Evolutionary conservation across 2,113 vertebrate species (phyloP), one percentile per base, ranked within the genome.

Genomic region (Urocolius indicus): DNA sequence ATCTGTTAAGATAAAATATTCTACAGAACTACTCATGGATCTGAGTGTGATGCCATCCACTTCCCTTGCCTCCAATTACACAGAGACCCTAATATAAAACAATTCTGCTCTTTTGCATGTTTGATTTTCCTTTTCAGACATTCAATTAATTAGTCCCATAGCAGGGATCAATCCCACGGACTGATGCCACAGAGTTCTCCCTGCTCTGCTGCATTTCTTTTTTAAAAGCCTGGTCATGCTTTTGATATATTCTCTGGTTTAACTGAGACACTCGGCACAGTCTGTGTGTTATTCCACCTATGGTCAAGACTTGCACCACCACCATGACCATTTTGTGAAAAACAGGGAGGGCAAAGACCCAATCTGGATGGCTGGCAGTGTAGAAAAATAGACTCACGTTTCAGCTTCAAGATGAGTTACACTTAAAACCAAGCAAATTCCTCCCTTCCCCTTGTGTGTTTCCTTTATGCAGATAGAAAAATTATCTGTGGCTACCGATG

Each of bases 391-490:
- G n/a, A 63, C 8, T 34, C 49, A 3, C 0, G 6, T 38, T 94
- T 48, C 32, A 38, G 43, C 41, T 79, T 68, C n/a, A 58, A 81
- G 43, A 27, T 10, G 69, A 90, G 58, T 36, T 91, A 43, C 61
- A 87, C 62, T 87, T 93, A 51, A 93, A 80, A 71, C 52, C 38
- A 75, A 94, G 81, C 5, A 14, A 90, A 84, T 54, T 71, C 72
- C 78, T 91, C 61, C 80, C 36, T 84, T 97, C 79, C 91, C 71
- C 65, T 62, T 86, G 88, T 63, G 82, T 29, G 17, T 69, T 97
- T 95, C 84, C 84, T 91, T 94, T 94, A 84, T 38, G 89, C 55
- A 89, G 90, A 95, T 26, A 85, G 51, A 24, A 91, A 81, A 81
- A 84, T 32, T 65, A 84, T 32, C 78, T 45, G 73, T 57, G 89